Percentiles rank a stretch among this genome's conserved stretches.
Evolutionary conservation across 2,113 vertebrate species (phyloP).

Genomic region (Sceloporus undulatus): DNA sequence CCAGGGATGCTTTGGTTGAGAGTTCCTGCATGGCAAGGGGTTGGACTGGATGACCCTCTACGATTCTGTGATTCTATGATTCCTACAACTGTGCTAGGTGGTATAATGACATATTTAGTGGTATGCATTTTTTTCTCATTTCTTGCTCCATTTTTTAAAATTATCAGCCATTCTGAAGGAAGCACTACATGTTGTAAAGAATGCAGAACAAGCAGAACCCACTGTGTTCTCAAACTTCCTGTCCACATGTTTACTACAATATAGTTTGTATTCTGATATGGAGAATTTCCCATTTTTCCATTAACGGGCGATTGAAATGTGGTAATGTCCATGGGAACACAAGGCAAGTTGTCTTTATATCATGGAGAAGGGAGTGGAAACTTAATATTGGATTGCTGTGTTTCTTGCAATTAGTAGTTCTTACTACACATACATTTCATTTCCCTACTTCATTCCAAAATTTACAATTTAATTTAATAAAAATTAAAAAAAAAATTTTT

Average conservation of each 20-base stretch:
- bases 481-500: neutral
- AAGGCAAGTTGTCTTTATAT: neutral
- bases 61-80: no score
- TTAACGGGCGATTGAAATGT: no score
- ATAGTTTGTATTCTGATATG: neutral
- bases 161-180: neutral
- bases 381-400: neutral
- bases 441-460: neutral
- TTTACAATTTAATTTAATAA: neutral
- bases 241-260: neutral
- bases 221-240: neutral
- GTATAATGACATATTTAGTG: neutral
- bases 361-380: neutral
- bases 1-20: no score
- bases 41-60: no score
- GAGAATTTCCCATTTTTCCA: neutral
- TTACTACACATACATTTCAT: neutral
- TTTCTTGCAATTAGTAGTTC: neutral
- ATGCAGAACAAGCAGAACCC: neutral
- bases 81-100: slow-evolving; percentile 42
- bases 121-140: slow-evolving; percentile 29
- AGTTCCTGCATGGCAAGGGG: no score
- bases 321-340: no score
- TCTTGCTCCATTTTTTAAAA: slow-evolving; percentile 22
- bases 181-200: neutral